Evolutionary conservation across 2,888 invertebrate genomes (phyloP), one percentile per base, ranked within the genome.

Genomic region (Dicyrtomina minuta): DNA sequence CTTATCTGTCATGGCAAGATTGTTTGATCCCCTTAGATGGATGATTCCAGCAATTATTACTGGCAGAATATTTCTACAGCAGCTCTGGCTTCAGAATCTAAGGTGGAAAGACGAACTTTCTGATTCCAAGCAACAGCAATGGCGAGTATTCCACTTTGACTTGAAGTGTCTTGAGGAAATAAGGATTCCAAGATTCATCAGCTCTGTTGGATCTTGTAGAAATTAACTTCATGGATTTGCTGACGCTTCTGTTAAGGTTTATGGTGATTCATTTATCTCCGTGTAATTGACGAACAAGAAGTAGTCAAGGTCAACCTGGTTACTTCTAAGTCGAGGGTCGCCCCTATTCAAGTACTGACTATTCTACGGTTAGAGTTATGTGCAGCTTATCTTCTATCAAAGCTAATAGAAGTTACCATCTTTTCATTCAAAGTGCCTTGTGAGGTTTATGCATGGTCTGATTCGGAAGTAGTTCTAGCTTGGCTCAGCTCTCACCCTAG

Each of bases 11-110:
- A 74, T 78, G 0, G 70, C 79, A 12, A 74, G 72, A 53, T 65
- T 79, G 5, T 79, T 78, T 59, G 79, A 80, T 62, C 79, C 78
- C 0, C 58, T 79, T 0, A 78, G 78, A 0, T 71, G 74, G 15
- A 43, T 79, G 12, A 56, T 62, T 2, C 79, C 78, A 1, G 70
- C 77, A 17, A 67, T 75, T 1, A 67, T 79, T 13, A 68, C 49
- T 2, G 77, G 74, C 22, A 80, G 80, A 61, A 61, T 75, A 4
- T 68, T 79, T 1, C 65, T 79, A 64, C 79, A 78, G 60, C 22
- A 80, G 80, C 27, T 78, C 1, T 79, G 79, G 79, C 66, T 70
- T 26, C 17, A 68, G 1, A 73, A 79, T 8, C 12, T 72, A n/a
- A 69, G 51, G 8, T 80, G 79, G 80, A 79, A 79, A 65, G 75